These are phyloP conservation scores for Brevimyrus niger DNA, from an alignment of 2,113 vertebrate species.

Conservation along the genomic window DNA sequence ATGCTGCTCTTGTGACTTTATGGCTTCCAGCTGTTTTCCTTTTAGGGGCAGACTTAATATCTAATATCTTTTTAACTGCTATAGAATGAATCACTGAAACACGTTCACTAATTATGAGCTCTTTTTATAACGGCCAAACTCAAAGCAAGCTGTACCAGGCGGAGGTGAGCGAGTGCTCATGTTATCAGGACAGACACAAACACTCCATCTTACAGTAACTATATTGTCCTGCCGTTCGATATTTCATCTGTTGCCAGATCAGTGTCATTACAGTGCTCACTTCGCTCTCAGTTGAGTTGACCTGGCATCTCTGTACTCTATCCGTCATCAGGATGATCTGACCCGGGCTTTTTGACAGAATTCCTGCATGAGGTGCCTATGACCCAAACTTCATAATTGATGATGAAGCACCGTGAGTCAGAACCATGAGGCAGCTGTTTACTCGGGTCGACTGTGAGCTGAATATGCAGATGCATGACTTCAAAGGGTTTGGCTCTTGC, in stretches of 20 bases:
- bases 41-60: not conserved
- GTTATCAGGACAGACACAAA: slow-evolving; percentile 21
- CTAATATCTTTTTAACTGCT: not conserved
- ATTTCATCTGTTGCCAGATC: slow-evolving; percentile 15
- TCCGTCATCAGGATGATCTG: slow-evolving; percentile 26
- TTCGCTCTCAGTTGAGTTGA: slow-evolving; percentile 25
- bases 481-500: not conserved
- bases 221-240: slow-evolving; percentile 9
- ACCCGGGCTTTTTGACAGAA: slow-evolving; percentile 26
- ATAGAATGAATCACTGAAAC: not conserved
- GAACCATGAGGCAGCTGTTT: not conserved
- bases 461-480: not conserved
- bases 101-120: not conserved
- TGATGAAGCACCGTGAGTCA: not conserved
- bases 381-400: slow-evolving; percentile 20
- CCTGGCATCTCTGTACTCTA: slow-evolving; percentile 22
- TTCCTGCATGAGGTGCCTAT: slow-evolving; percentile 19
- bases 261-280: slow-evolving; percentile 27
- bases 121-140: not conserved
- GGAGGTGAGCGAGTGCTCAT: not conserved
- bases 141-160: not conserved
- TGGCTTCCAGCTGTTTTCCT: not conserved
- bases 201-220: slow-evolving; percentile 12
- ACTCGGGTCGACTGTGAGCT: not conserved
- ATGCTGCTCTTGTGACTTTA: not conserved